phyloP scores from a whole-genome alignment of 35 echinoderm and acorn worm genomes.

The Lytechinus pictus region DNA sequence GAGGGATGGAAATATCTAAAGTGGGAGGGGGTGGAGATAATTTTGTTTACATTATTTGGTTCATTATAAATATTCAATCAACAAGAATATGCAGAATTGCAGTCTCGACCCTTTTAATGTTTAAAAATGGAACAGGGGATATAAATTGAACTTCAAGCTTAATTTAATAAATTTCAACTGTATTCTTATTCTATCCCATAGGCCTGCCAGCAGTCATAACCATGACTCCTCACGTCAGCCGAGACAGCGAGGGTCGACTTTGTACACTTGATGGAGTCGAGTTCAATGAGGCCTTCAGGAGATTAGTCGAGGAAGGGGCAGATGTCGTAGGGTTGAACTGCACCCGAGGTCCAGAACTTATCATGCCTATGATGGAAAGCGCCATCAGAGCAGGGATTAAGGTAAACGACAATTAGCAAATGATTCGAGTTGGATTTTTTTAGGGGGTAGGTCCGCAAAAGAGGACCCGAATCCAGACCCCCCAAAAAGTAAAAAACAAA shows the following conservation, averaged over 20 bases:
- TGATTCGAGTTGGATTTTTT: too few species aligned
- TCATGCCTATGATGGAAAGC: conserved; percentile 58
- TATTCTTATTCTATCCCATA: not conserved
- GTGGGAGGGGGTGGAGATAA: too few species aligned
- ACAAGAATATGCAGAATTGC: too few species aligned
- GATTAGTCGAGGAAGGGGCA: conserved; percentile 73
- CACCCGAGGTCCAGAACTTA: conserved; percentile 69
- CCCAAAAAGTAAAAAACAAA: too few species aligned
- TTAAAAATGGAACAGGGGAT: too few species aligned
- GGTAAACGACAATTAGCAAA: not conserved
- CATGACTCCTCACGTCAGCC: conserved; percentile 17
- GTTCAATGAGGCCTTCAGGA: conserved; percentile 57
- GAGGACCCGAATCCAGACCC: too few species aligned
- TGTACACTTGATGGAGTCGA: conserved; percentile 64
- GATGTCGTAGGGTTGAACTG: conserved; percentile 92
- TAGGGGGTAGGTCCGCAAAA: too few species aligned
- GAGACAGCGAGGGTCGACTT: conserved; percentile 48
- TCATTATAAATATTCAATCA: too few species aligned
- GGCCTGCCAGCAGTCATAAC: conserved; percentile 74
- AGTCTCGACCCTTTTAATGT: too few species aligned
- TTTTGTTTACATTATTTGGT: too few species aligned
- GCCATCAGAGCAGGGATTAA: conserved; percentile 29
- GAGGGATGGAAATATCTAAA: too few species aligned
- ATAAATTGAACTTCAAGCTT: too few species aligned
- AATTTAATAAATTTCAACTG: not conserved